Percentiles rank a stretch among this genome's conserved stretches.
These are phyloP conservation scores for Muschampia plurimacula DNA, from an alignment of 2,888 invertebrate genomes.

Conservation along the genomic window DNA sequence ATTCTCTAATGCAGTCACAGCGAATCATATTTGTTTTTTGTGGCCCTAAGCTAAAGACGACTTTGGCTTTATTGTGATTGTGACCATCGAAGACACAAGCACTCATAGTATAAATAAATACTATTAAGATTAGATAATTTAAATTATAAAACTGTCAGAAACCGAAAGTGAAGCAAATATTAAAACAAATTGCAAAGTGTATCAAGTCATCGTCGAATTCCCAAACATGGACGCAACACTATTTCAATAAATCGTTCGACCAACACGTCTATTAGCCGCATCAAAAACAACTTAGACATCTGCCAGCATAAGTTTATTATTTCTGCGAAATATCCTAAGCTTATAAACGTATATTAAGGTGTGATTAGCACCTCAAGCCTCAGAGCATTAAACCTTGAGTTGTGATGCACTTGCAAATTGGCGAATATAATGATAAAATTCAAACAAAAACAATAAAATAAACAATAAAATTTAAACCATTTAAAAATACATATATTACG, in stretches of 20 bases:
- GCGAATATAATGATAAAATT: not conserved
- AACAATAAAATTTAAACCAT: too few species aligned
- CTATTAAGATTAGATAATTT: too few species aligned
- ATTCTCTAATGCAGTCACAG: too few species aligned
- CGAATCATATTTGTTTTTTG: too few species aligned
- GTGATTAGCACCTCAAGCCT: conserved; percentile 34
- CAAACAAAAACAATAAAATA: too few species aligned
- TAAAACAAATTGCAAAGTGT: not conserved
- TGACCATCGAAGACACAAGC: too few species aligned
- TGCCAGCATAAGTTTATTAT: conserved; percentile 45
- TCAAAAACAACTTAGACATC: conserved; percentile 46
- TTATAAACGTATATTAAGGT: conserved; percentile 56
- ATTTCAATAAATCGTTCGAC: conserved; percentile 44
- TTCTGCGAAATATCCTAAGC: conserved; percentile 38
- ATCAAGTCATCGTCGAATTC: conserved; percentile 12
- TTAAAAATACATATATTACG: too few species aligned
- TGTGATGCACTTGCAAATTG: not conserved
- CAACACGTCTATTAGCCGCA: conserved; percentile 45
- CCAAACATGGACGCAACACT: conserved; percentile 30
- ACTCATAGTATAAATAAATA: too few species aligned
- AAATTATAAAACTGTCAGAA: too few species aligned
- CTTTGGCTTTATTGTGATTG: too few species aligned
- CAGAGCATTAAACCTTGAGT: conserved; percentile 2
- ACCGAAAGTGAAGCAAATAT: too few species aligned
- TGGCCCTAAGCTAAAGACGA: too few species aligned